A percentile compares a stretch with the other conserved stretches of the same genome.
Evolutionary conservation across 2,797 vertebrate genomes (phyloP).

Genomic region (Arnoldichthys spilopterus): DNA sequence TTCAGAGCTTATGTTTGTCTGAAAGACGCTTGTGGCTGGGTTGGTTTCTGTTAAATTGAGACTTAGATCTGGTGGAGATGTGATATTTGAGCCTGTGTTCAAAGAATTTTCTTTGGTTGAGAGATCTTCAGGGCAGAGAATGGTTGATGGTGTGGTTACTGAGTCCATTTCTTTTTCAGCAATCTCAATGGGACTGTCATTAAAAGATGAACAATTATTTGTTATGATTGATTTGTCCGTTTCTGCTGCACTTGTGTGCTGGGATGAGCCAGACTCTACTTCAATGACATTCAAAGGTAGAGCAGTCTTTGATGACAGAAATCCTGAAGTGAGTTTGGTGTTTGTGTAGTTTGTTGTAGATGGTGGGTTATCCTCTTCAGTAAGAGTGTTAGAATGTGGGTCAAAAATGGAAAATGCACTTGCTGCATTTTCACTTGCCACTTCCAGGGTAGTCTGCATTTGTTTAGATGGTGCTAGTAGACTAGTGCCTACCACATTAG

Average conservation of each 20-base stretch:
- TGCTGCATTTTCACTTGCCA: not conserved
- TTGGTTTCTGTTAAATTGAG: not conserved
- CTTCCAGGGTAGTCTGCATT: not conserved
- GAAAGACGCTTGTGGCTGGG: not conserved
- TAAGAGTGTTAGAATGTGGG: not conserved
- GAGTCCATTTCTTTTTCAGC: not conserved
- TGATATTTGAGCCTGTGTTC: not conserved
- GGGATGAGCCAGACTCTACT: slow-evolving; percentile 8
- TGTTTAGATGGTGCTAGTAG: slow-evolving; percentile 1
- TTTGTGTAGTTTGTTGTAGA: not conserved
- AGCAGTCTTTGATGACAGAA: not conserved
- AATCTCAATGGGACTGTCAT: not conserved
- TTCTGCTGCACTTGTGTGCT: slow-evolving; percentile 44
- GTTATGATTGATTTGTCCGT: not conserved
- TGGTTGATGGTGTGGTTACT: not conserved
- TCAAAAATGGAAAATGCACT: not conserved
- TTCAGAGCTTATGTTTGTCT: not conserved
- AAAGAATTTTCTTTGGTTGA: not conserved
- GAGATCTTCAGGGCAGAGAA: not conserved
- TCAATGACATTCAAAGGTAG: too few species aligned
- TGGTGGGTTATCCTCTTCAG: too few species aligned
- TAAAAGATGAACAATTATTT: not conserved
- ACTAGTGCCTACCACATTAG: not conserved
- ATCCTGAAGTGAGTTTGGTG: not conserved
- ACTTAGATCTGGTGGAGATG: not conserved